Evolutionary conservation across 2,113 vertebrate species (phyloP).

Genomic region (Fregetta grallaria): DNA sequence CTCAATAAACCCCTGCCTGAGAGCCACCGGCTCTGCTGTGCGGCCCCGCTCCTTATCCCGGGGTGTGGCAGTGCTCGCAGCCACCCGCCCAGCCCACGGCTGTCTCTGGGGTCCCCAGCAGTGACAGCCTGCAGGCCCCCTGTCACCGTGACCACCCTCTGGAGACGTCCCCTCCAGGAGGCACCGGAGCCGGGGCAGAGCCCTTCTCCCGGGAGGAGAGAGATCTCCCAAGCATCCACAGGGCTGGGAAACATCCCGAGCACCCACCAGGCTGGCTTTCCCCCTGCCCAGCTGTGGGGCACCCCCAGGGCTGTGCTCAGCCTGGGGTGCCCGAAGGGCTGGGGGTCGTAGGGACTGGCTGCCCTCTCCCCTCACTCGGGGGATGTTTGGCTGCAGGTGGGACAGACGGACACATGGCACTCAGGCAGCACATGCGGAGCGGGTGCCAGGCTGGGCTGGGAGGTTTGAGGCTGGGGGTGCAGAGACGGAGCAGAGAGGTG

Average conservation of each 20-base stretch:
- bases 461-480: background rate
- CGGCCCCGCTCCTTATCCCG: fast-evolving
- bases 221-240: background rate
- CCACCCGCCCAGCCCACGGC: fast-evolving
- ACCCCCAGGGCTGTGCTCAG: background rate
- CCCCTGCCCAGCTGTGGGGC: background rate
- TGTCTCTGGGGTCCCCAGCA: fast-evolving
- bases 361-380: background rate
- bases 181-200: fast-evolving
- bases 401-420: fast-evolving
- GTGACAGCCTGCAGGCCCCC: background rate
- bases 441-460: fast-evolving
- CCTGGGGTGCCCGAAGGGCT: background rate
- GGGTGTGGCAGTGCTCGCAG: background rate
- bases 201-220: background rate
- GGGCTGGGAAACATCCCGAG: background rate
- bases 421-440: background rate
- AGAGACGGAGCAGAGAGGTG: background rate
- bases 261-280: background rate
- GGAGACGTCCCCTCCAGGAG: background rate
- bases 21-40: background rate
- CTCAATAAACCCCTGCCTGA: background rate
- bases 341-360: background rate
- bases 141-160: background rate
- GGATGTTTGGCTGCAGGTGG: background rate